Conservation (phyloP, 2,888 invertebrate genomes). For the Phortica magna region DNA sequence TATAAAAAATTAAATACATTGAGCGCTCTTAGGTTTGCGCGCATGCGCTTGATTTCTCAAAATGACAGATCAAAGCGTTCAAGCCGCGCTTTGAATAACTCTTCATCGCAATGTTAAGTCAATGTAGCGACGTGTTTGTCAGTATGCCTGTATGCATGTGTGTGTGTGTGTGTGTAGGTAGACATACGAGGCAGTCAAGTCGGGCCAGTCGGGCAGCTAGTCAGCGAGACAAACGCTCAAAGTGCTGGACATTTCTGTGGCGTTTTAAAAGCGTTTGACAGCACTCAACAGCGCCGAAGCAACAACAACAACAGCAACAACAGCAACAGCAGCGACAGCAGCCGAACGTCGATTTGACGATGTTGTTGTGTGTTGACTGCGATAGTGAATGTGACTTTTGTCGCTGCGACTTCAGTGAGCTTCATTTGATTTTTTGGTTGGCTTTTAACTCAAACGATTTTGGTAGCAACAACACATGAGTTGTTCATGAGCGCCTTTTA, state of each 20-base stretch:
- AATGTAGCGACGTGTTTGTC: constrained; percentile 10
- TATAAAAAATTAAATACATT: constrained; percentile 40
- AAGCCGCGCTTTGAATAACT: constrained; percentile 55
- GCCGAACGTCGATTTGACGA: constrained; percentile 35
- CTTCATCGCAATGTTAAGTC: constrained; percentile 3
- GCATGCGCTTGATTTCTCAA: constrained; percentile 73
- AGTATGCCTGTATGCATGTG: constrained; percentile 28
- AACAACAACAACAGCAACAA: neutral
- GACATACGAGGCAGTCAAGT: constrained; percentile 47
- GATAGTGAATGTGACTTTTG: neutral
- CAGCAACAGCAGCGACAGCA: constrained; percentile 19
- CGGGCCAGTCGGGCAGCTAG: neutral
- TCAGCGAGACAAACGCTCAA: constrained; percentile 34
- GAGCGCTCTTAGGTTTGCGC: constrained; percentile 64
- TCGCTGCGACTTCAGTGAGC: neutral
- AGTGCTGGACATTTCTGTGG: constrained; percentile 65
- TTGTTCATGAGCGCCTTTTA: constrained; percentile 67
- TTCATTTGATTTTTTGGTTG: neutral
- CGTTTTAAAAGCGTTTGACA: constrained; percentile 77
- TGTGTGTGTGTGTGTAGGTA: constrained; percentile 47
- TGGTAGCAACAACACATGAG: constrained; percentile 14
- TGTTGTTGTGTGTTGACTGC: constrained; percentile 22
- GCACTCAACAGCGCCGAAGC: constrained; percentile 59
- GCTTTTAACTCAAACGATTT: constrained; percentile 35
- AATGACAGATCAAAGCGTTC: constrained; percentile 75